phyloP scores from a whole-genome alignment of 92 coral and sea anemone species.

The Epizoanthus illoricatus region DNA sequence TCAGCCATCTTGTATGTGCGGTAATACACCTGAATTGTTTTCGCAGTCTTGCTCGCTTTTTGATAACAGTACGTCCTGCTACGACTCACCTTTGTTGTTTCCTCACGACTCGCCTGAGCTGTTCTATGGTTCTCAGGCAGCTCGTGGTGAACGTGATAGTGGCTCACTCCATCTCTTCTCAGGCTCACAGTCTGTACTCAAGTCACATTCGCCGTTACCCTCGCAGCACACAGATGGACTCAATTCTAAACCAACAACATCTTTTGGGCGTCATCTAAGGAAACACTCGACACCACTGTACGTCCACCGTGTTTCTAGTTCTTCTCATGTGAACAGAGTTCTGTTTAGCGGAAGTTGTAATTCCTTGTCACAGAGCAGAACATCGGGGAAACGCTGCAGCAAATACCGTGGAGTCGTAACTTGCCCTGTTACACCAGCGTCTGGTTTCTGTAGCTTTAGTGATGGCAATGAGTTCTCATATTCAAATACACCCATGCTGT shows the following conservation, averaged over 20 bases:
- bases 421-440: not conserved
- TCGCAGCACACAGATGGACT: not conserved
- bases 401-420: not conserved
- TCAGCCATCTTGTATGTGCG: not conserved
- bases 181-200: not conserved
- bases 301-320: not conserved
- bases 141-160: not conserved
- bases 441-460: not conserved
- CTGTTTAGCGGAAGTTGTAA: constrained; percentile 7
- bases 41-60: constrained; percentile 17
- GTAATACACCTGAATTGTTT: constrained; percentile 2
- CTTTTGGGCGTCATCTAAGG: too few relatives aligned
- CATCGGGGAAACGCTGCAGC: not conserved
- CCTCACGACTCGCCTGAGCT: not conserved
- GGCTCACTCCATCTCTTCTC: constrained; percentile 7
- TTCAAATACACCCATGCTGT: not conserved
- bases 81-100: not conserved
- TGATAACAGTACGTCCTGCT: constrained; percentile 13
- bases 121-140: not conserved
- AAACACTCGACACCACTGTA: constrained; percentile 23
- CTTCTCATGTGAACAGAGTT: constrained; percentile 11
- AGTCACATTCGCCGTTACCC: not conserved
- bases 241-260: too few relatives aligned
- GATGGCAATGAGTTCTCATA: not conserved
- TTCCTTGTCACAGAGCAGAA: not conserved